Evolutionary conservation across 2,797 vertebrate genomes (phyloP).

Genomic region (Pogoniulus pusillus): DNA sequence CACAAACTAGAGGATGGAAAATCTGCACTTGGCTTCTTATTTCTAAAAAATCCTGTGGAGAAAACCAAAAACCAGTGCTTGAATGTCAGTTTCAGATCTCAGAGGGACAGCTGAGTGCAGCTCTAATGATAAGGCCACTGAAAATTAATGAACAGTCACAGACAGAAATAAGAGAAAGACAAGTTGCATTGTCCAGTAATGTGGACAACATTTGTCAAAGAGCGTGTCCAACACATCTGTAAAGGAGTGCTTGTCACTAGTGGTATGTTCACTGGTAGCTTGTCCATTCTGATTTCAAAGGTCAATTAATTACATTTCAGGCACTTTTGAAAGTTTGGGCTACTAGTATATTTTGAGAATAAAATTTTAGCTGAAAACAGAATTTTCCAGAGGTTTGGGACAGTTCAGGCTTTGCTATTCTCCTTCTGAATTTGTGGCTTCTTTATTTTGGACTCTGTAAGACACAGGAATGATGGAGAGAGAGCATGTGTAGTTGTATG

Average conservation of each 20-base stretch:
- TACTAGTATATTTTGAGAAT: no score
- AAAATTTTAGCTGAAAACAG: no score
- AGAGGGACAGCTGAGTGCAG: not conserved
- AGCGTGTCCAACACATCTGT: no score
- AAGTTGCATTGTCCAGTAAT: not conserved
- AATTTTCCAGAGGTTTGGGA: no score
- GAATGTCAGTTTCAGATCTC: not conserved
- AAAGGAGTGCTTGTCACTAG: not conserved
- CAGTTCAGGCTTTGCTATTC: no score
- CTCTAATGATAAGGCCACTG: not conserved
- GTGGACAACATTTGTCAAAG: no score
- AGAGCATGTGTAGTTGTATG: no score
- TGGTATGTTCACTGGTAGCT: not conserved
- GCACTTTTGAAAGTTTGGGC: not conserved
- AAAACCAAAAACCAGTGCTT: not conserved
- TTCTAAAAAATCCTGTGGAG: not conserved
- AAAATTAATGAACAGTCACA: not conserved
- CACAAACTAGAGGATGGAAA: not conserved
- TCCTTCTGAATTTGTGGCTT: no score
- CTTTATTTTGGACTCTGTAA: no score
- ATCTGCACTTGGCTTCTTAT: not conserved
- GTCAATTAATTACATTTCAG: not conserved
- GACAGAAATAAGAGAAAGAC: not conserved
- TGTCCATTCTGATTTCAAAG: not conserved
- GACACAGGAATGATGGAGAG: no score